Evolutionary conservation across 2,888 invertebrate genomes (phyloP).

Genomic region (Asteroscopus sphinx): DNA sequence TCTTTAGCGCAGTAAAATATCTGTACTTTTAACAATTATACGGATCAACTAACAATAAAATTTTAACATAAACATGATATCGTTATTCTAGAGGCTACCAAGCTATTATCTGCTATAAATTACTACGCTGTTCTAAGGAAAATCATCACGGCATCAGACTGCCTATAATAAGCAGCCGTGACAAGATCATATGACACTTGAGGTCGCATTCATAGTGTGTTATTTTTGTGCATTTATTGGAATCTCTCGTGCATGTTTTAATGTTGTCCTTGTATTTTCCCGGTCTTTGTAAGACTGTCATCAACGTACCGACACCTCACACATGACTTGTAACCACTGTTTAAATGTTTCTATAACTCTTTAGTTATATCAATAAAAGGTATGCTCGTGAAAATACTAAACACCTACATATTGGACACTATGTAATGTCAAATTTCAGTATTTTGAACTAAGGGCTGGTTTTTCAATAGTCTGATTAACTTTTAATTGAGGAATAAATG

Average conservation of each 20-base stretch:
- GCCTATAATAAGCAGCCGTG: slow-evolving; percentile 23
- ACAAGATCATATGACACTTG: slow-evolving; percentile 29
- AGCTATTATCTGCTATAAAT: slow-evolving; percentile 34
- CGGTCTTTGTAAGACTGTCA: not conserved
- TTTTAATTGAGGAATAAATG: too few relatives aligned
- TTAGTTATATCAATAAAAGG: too few relatives aligned
- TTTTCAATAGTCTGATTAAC: too few relatives aligned
- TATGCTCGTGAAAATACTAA: too few relatives aligned
- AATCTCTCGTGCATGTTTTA: slow-evolving; percentile 20
- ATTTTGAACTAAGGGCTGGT: too few relatives aligned
- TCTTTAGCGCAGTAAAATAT: too few relatives aligned
- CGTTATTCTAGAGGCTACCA: slow-evolving; percentile 26
- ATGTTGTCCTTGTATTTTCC: slow-evolving; percentile 4
- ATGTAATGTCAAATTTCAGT: too few relatives aligned
- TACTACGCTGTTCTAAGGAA: slow-evolving; percentile 23
- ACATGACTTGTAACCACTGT: too few relatives aligned
- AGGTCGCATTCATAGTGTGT: slow-evolving; percentile 21
- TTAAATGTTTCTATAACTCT: too few relatives aligned
- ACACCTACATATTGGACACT: too few relatives aligned
- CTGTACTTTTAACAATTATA: slow-evolving; percentile 15
- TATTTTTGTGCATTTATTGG: slow-evolving; percentile 14
- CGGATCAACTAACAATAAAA: not conserved
- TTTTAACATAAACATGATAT: slow-evolving; percentile 8
- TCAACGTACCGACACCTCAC: too few relatives aligned
- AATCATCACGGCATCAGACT: slow-evolving; percentile 18